These are phyloP conservation scores for Sula dactylatra DNA, from an alignment of 2,113 vertebrate species.

Conservation along the genomic window DNA sequence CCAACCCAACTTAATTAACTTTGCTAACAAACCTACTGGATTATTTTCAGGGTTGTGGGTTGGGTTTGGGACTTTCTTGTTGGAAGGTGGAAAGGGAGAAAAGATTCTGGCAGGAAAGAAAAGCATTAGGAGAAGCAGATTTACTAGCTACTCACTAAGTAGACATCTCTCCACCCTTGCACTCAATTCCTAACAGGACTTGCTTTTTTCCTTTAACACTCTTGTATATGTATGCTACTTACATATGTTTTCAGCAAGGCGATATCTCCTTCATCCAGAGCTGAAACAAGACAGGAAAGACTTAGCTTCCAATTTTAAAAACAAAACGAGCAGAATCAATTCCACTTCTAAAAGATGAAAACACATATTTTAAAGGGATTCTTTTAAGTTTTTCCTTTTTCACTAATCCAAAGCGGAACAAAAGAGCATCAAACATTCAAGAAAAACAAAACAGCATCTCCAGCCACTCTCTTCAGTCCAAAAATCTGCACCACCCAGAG, in stretches of 20 bases:
- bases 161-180: not conserved
- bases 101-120: not conserved
- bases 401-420: not conserved
- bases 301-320: constrained; percentile 11
- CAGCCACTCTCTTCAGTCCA: not conserved
- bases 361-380: not conserved
- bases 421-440: not conserved
- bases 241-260: constrained; percentile 97
- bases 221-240: constrained; percentile 63
- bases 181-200: not conserved
- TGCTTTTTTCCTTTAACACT: not conserved
- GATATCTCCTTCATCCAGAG: constrained; percentile 97
- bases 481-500: not conserved
- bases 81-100: not conserved
- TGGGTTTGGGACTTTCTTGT: fast-evolving
- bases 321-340: not conserved
- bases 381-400: not conserved
- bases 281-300: constrained; percentile 72
- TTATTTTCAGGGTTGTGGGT: not conserved
- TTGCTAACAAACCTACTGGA: not conserved
- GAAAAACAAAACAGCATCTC: not conserved
- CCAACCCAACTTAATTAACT: not conserved
- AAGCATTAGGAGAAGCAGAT: not conserved
- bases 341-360: not conserved
- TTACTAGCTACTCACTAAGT: not conserved